These are phyloP conservation scores for Catostomus latipinnis DNA, from an alignment of 2,797 vertebrate genomes.

Conservation along the genomic window DNA sequence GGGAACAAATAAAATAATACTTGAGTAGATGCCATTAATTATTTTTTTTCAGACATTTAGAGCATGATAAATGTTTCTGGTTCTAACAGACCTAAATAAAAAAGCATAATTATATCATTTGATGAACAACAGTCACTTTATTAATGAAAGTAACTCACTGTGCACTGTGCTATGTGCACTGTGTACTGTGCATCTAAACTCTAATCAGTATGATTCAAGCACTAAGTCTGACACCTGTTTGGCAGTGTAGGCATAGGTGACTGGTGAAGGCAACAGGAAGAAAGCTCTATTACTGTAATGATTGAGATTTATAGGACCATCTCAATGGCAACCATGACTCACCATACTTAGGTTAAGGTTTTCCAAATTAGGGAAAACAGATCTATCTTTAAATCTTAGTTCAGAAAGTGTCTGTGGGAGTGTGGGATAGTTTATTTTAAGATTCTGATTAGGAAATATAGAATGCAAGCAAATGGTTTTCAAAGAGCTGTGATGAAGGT, in stretches of 20 bases:
- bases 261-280: not conserved
- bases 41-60: too few species aligned
- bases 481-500: too few species aligned
- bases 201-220: constrained; percentile 15
- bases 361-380: not conserved
- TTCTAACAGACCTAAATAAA: too few species aligned
- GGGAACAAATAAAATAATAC: too few species aligned
- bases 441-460: not conserved
- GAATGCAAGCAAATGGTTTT: too few species aligned
- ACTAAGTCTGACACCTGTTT: constrained; percentile 8
- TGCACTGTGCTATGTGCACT: too few species aligned
- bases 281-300: constrained; percentile 4
- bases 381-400: constrained; percentile 6
- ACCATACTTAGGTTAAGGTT: constrained; percentile 9
- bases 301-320: not conserved
- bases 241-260: not conserved
- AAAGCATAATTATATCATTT: not conserved
- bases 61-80: too few species aligned
- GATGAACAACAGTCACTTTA: constrained; percentile 31
- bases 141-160: constrained; percentile 33
- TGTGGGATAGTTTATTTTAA: not conserved
- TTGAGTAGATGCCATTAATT: too few species aligned
- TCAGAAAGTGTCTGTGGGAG: not conserved
- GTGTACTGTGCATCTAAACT: too few species aligned
- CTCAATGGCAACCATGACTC: not conserved